A percentile compares a stretch with the other conserved stretches of the same genome.
Evolutionary conservation across 2,888 invertebrate genomes (phyloP).

Genomic region (Coecobrya sp.): DNA sequence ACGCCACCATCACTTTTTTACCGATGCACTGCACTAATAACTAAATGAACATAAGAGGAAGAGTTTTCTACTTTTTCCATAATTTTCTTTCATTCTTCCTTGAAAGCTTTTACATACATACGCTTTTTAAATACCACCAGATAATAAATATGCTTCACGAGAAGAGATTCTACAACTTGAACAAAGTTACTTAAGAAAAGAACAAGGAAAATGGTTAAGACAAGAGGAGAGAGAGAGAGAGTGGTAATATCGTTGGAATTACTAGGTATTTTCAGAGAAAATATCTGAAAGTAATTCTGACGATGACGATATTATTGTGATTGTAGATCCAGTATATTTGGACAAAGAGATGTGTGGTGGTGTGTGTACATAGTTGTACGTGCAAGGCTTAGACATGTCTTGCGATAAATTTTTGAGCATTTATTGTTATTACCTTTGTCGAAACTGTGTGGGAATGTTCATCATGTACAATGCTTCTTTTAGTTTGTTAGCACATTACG

Average conservation of each 20-base stretch:
- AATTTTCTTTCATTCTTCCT: conserved; percentile 44
- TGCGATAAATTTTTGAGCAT: conserved; percentile 52
- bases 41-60: background rate
- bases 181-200: conserved; percentile 35
- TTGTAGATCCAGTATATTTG: conserved; percentile 15
- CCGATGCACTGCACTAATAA: conserved; percentile 2
- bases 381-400: conserved; percentile 15
- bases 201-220: conserved; percentile 26
- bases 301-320: conserved; percentile 33
- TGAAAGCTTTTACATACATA: conserved; percentile 53
- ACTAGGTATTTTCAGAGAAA: conserved; percentile 20
- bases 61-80: conserved; percentile 59
- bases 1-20: conserved; percentile 3
- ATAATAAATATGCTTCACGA: conserved; percentile 53
- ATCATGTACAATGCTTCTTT: background rate
- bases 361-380: background rate
- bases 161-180: background rate
- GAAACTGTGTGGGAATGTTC: background rate
- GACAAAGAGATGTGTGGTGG: background rate
- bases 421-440: background rate
- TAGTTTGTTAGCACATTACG: too few species aligned
- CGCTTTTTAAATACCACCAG: background rate
- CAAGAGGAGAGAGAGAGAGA: background rate
- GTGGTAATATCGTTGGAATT: conserved; percentile 55
- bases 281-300: conserved; percentile 58